Evolutionary conservation across 2,888 invertebrate genomes (phyloP).

Genomic region (Ormyrus pomaceus): DNA sequence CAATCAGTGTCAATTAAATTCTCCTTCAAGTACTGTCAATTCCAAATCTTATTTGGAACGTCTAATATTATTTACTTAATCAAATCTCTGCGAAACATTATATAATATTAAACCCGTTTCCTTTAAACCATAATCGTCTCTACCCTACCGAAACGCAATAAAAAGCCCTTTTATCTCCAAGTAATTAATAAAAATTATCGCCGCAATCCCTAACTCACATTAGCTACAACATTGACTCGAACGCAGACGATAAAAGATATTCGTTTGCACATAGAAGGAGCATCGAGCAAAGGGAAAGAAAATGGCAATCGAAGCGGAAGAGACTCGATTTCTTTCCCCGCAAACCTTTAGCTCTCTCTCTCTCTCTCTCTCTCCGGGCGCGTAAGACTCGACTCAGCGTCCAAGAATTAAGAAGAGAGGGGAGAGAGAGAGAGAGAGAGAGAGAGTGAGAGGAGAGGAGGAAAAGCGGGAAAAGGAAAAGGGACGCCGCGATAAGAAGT

Average conservation of each 20-base stretch:
- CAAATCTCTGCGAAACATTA: too few species aligned
- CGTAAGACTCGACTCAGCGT: not conserved
- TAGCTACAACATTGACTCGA: not conserved
- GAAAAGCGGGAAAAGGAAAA: slow-evolving; percentile 40
- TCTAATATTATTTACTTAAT: too few species aligned
- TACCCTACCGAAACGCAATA: too few species aligned
- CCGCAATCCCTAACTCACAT: too few species aligned
- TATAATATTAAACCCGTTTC: too few species aligned
- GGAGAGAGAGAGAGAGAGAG: slow-evolving; percentile 15
- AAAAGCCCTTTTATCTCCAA: too few species aligned
- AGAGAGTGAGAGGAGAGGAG: not conserved
- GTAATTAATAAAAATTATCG: not conserved
- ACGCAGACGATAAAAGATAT: slow-evolving; percentile 6
- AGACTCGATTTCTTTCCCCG: slow-evolving; percentile 39
- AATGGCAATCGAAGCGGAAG: slow-evolving; percentile 52
- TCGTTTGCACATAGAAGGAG: slow-evolving; percentile 1
- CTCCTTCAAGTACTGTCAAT: too few species aligned
- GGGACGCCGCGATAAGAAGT: slow-evolving; percentile 58
- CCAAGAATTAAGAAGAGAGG: slow-evolving; percentile 35
- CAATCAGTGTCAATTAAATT: too few species aligned
- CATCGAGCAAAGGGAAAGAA: slow-evolving; percentile 48
- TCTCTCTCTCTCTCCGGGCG: too few species aligned
- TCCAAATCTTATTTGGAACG: too few species aligned
- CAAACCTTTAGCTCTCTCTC: not conserved
- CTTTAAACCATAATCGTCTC: too few species aligned